A percentile compares a stretch with the other conserved stretches of the same genome.
Evolutionary conservation across 2,797 vertebrate species (phyloP).

Genomic region (Alfaro cultratus): DNA sequence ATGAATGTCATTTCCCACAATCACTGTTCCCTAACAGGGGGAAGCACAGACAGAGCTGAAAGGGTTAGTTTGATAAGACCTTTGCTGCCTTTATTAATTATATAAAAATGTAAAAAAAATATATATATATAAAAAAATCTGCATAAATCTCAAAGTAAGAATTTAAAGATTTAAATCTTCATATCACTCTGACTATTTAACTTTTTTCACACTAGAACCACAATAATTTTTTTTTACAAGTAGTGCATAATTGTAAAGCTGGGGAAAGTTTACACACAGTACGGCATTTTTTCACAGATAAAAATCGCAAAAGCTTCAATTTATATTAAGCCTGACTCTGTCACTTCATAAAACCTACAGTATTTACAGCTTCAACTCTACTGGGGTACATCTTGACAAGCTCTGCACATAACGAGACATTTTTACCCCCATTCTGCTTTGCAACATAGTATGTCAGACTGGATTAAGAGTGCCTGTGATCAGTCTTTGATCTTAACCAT

Average conservation of each 20-base stretch:
- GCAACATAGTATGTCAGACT: not conserved
- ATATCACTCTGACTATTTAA: not conserved
- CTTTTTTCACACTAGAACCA: not conserved
- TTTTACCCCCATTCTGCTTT: not conserved
- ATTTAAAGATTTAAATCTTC: not conserved
- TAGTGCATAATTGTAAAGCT: not conserved
- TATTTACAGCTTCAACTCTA: not conserved
- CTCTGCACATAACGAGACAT: not conserved
- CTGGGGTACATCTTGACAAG: not conserved
- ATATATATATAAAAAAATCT: not conserved
- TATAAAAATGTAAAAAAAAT: not conserved
- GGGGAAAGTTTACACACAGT: not conserved
- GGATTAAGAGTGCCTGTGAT: not conserved
- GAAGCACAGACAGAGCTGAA: conserved; percentile 13
- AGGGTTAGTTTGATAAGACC: not conserved
- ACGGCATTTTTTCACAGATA: not conserved
- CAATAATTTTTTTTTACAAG: not conserved
- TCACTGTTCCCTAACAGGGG: conserved; percentile 87
- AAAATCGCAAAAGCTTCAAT: not conserved
- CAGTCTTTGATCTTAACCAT: not conserved
- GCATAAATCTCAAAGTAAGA: not conserved
- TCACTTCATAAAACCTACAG: not conserved
- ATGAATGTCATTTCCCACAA: conserved; percentile 93
- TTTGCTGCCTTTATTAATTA: not conserved
- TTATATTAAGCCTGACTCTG: not conserved